Evolutionary conservation across 2,113 vertebrate species (phyloP), one percentile per base, ranked within the genome.

Genomic region (Lasiurus borealis): DNA sequence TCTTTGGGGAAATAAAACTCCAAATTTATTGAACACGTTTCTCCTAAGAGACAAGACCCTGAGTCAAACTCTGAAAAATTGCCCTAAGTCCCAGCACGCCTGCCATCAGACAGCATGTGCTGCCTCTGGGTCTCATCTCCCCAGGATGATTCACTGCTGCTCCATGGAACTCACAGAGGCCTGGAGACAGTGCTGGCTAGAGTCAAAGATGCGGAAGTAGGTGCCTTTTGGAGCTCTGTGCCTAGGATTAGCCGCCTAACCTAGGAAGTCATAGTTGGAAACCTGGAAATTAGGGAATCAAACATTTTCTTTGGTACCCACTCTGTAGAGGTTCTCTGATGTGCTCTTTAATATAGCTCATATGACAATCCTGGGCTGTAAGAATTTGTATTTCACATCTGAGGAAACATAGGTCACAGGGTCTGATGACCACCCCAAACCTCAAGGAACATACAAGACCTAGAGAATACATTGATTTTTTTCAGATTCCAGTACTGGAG

Each of bases 21-120:
- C 3, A 31, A 64, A 86, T 68, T 83, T 40, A 64, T 57, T 25
- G 78, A 68, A 34, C 12, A 83, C 0, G 8, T 25, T 91, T 88
- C 73, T 73, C 84, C 80, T 87, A 27, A 50, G 72, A 94, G 72
- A 88, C 27, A 81, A n/a, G 81, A 81, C n/a, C 69, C 23, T 46
- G 15, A 18, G 62, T 46, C 52, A 85, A 87, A 54, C 40, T 90
- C 44, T 93, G 71, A 80, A 73, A 93, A 88, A 44, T 0, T 27
- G 0, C 14, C 14, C 3, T 1, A n/a, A 46, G 36, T 59, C 59
- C 2, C 77, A 31, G 81, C 1, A 71, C 31, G 9, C 3, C 3
- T 44, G 64, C 14, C 23, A 40, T n/a, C 48, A 50, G 44, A 29
- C 25, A 25, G 44, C 25, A 75, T 5, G 1, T n/a, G 48, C 16